Percentiles rank a stretch among this genome's conserved stretches.
These are phyloP conservation scores for Anniella stebbinsi DNA, from an alignment of 2,797 vertebrate species.

Conservation along the genomic window DNA sequence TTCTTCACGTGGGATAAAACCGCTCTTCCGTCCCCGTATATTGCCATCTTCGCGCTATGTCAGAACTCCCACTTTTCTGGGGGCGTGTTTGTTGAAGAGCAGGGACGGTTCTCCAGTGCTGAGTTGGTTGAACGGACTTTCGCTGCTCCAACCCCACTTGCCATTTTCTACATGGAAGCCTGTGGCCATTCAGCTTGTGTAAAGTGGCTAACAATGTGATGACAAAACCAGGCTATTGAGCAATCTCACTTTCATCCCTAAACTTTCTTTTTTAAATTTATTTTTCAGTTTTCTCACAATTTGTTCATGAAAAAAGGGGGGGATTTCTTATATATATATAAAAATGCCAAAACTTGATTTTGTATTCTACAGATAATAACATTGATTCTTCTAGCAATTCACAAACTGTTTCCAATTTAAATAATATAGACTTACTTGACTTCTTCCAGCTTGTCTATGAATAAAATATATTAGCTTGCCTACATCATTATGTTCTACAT, in stretches of 20 bases:
- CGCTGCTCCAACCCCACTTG: no score
- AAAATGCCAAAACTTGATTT: neutral
- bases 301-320: neutral
- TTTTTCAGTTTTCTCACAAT: neutral
- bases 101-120: no score
- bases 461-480: neutral
- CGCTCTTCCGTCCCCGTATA: no score
- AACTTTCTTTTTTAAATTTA: neutral
- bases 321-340: neutral
- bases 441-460: neutral
- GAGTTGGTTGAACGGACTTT: no score
- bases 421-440: neutral
- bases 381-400: neutral
- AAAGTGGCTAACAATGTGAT: neutral
- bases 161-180: neutral
- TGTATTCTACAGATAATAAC: neutral
- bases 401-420: neutral
- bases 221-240: neutral
- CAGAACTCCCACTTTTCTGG: no score
- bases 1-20: no score
- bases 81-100: no score
- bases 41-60: no score
- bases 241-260: neutral
- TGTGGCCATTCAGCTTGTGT: neutral
- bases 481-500: neutral